Conservation (phyloP, 1,140 invertebrate species). For the Mamestra configurata region DNA sequence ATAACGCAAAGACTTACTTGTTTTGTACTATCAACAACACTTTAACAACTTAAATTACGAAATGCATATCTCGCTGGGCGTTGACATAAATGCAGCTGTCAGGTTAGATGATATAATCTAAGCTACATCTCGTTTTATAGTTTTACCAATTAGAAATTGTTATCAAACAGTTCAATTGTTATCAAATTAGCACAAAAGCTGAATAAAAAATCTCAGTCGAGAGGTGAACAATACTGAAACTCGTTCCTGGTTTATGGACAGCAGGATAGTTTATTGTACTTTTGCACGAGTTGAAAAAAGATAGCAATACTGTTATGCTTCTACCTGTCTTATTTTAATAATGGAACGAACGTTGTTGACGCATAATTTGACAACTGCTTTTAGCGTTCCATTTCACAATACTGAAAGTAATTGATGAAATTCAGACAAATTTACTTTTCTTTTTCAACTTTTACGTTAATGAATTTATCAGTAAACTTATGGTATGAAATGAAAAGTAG, state of each 20-base stretch:
- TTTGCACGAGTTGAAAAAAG: not conserved
- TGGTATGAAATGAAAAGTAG: too few species aligned
- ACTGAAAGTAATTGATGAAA: not conserved
- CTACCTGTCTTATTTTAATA: not conserved
- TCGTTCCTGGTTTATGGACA: slow-evolving; percentile 10
- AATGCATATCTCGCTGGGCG: slow-evolving; percentile 59
- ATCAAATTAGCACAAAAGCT: slow-evolving; percentile 55
- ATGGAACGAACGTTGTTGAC: slow-evolving; percentile 15
- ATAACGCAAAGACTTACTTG: slow-evolving; percentile 51
- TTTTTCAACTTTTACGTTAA: too few species aligned
- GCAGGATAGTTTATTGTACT: not conserved
- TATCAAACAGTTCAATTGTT: slow-evolving; percentile 61
- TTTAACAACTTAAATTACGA: slow-evolving; percentile 53
- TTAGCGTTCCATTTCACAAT: slow-evolving; percentile 21
- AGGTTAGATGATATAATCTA: slow-evolving; percentile 43
- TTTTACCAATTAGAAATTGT: slow-evolving; percentile 54
- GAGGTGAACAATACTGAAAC: slow-evolving; percentile 9
- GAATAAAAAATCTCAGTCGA: slow-evolving; percentile 41
- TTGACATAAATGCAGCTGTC: slow-evolving; percentile 55
- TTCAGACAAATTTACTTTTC: too few species aligned
- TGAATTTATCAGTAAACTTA: too few species aligned
- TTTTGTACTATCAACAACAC: slow-evolving; percentile 46
- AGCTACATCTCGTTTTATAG: slow-evolving; percentile 58
- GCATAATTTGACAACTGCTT: slow-evolving; percentile 41
- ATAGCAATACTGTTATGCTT: not conserved